A percentile compares a stretch with the other conserved stretches of the same genome.
These are phyloP conservation scores for Amitus sp. DNA, from an alignment of 2,888 invertebrate species.

Conservation along the genomic window DNA sequence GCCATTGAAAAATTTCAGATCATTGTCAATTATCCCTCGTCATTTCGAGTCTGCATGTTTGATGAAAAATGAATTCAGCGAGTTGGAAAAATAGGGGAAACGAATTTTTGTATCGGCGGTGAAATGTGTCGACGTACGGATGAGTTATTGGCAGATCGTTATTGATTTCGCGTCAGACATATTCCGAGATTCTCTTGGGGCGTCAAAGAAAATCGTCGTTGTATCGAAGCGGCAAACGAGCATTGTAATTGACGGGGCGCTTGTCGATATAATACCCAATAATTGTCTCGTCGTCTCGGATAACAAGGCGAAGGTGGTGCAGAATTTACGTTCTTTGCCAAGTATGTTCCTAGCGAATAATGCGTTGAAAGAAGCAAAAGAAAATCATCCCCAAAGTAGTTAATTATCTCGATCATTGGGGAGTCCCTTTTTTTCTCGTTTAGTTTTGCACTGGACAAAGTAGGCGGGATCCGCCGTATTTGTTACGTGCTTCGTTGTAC, in stretches of 20 bases:
- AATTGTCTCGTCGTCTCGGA: slow-evolving; percentile 6
- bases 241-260: slow-evolving; percentile 31
- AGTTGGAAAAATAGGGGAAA: background rate
- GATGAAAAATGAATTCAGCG: background rate
- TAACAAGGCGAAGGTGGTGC: background rate
- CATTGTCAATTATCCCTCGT: slow-evolving; percentile 1
- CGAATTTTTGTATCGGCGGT: background rate
- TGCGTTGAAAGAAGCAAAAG: background rate
- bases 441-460: too few relatives aligned
- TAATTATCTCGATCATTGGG: too few relatives aligned
- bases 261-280: slow-evolving; percentile 13
- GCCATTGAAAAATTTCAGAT: background rate
- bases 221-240: slow-evolving; percentile 20
- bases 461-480: background rate
- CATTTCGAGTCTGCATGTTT: background rate
- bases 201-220: slow-evolving; percentile 32
- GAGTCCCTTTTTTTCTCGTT: too few relatives aligned
- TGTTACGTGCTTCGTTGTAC: background rate
- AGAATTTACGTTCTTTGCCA: slow-evolving; percentile 5
- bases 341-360: background rate
- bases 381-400: too few relatives aligned
- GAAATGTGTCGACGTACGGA: slow-evolving; percentile 34
- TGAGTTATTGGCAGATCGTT: slow-evolving; percentile 40
- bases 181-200: slow-evolving; percentile 27
- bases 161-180: slow-evolving; percentile 43